Evolutionary conservation across 1,140 invertebrate genomes (phyloP).

Genomic region (Sipha flava): DNA sequence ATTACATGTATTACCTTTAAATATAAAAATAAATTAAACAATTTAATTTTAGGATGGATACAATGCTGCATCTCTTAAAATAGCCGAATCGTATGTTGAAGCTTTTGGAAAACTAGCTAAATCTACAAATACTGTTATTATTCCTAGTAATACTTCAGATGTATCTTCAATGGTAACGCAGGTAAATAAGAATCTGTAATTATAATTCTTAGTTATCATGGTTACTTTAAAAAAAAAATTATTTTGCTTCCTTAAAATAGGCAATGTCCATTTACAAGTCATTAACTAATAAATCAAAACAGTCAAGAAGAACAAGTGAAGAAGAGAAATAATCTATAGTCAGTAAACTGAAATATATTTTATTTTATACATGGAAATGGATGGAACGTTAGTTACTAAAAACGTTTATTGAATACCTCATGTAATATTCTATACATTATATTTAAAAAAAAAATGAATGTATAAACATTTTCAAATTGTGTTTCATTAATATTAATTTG

Average conservation of each 20-base stretch:
- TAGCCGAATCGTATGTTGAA: conserved; percentile 91
- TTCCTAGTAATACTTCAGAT: conserved; percentile 85
- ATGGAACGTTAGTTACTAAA: background rate
- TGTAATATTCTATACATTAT: background rate
- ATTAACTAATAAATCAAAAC: background rate
- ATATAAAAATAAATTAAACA: no score
- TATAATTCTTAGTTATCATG: background rate
- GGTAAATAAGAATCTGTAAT: conserved; percentile 46
- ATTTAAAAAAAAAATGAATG: background rate
- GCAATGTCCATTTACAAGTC: conserved; percentile 35
- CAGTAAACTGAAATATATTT: background rate
- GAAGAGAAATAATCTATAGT: conserved; percentile 17
- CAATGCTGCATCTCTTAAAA: conserved; percentile 80
- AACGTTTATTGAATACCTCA: background rate
- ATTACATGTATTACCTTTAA: no score
- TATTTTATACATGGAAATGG: background rate
- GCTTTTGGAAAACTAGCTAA: conserved; percentile 91
- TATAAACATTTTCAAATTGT: background rate
- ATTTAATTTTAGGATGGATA: conserved; percentile 54
- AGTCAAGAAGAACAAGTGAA: background rate
- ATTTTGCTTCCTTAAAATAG: conserved; percentile 12
- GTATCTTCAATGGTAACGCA: conserved; percentile 74
- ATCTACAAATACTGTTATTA: conserved; percentile 86
- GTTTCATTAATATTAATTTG: background rate
- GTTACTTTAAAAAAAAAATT: background rate